Percentiles rank a stretch among this genome's conserved stretches.
These are phyloP conservation scores for Sphaerodactylus townsendi DNA, from an alignment of 2,113 vertebrate genomes.

Conservation along the genomic window DNA sequence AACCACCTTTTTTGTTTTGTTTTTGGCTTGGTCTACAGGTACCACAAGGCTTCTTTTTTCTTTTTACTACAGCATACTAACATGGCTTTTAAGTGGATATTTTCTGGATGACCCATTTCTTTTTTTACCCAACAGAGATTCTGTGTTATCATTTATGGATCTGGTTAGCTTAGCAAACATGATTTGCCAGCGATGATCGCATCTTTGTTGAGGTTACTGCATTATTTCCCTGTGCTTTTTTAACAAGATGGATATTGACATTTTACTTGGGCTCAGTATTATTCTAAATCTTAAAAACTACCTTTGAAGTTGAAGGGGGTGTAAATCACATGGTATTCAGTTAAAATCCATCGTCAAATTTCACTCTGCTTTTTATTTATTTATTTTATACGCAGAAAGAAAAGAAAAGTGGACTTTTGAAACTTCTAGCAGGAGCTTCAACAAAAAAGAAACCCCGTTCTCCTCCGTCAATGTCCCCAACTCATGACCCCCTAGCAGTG, in stretches of 20 bases:
- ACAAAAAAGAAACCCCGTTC: conserved; percentile 95
- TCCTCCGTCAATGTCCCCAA: conserved; percentile 90
- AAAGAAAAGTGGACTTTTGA: conserved; percentile 92
- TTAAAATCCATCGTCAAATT: neutral
- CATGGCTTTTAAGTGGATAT: neutral
- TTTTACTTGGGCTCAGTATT: neutral
- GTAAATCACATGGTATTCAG: neutral
- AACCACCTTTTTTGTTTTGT: too few relatives aligned
- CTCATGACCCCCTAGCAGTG: conserved; percentile 78
- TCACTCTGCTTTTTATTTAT: neutral
- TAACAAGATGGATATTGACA: neutral
- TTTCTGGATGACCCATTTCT: neutral
- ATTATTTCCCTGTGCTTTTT: neutral
- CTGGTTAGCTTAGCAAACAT: neutral
- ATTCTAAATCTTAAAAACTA: neutral
- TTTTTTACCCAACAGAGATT: neutral
- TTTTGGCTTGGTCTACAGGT: too few relatives aligned
- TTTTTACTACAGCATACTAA: neutral
- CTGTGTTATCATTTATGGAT: neutral
- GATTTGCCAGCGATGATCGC: neutral
- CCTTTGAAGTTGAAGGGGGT: neutral
- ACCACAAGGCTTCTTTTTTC: neutral
- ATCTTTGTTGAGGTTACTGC: neutral
- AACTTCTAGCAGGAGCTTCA: conserved; percentile 92
- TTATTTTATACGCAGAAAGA: conserved; percentile 83